A percentile compares a stretch with the other conserved stretches of the same genome.
Evolutionary conservation across 1,140 invertebrate species (phyloP).

Genomic region (Stratiolaelaps scimitus): DNA sequence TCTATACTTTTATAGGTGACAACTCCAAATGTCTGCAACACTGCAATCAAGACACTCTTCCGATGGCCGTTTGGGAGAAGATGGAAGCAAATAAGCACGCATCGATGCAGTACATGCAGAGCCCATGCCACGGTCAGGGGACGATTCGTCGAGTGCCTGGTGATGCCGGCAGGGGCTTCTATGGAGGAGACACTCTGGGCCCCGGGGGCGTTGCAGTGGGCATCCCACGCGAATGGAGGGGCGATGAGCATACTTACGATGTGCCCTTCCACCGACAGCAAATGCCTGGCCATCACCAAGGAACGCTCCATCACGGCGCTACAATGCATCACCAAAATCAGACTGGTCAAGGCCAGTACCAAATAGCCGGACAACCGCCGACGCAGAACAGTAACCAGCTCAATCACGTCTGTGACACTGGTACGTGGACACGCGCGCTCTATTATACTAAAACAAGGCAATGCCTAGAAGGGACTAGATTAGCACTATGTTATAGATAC

Average conservation of each 20-base stretch:
- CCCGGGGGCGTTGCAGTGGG: background rate
- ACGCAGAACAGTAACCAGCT: conserved; percentile 6
- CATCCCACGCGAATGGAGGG: conserved; percentile 17
- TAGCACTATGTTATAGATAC: no score
- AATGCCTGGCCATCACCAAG: background rate
- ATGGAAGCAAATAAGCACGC: conserved; percentile 29
- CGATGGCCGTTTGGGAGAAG: conserved; percentile 35
- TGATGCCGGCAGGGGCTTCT: conserved; percentile 9
- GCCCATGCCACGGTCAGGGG: conserved; percentile 22
- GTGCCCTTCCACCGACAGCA: conserved; percentile 25
- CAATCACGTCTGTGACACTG: conserved; percentile 21
- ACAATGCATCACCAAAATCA: no score
- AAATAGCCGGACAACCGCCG: conserved; percentile 1
- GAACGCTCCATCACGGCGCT: no score
- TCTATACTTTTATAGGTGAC: background rate
- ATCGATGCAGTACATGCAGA: conserved; percentile 20
- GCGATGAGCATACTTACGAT: conserved; percentile 24
- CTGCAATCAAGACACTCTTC: conserved; percentile 32
- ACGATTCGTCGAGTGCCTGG: conserved; percentile 19
- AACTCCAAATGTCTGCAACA: conserved; percentile 25
- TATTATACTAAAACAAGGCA: no score
- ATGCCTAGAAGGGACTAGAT: no score
- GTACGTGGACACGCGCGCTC: background rate
- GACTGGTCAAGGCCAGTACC: conserved; percentile 12
- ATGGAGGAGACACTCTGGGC: conserved; percentile 11